Evolutionary conservation across 2,888 invertebrate genomes (phyloP).

Genomic region (Chalcis sispes): DNA sequence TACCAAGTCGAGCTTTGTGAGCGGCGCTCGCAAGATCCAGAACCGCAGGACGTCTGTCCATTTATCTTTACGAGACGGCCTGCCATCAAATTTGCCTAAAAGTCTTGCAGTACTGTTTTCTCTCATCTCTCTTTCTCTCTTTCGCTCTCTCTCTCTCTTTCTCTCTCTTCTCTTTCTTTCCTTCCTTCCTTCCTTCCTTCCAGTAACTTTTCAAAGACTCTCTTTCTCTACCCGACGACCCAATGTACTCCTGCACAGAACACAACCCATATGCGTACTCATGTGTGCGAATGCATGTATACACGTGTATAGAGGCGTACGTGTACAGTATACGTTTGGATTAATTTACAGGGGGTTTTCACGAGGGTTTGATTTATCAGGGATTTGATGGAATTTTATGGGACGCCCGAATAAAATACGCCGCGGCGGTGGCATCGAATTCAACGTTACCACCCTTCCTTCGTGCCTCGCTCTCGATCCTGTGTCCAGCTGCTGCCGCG

Average conservation of each 20-base stretch:
- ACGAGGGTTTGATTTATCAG: conserved; percentile 62
- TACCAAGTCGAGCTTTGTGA: background rate
- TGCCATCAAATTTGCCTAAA: conserved; percentile 63
- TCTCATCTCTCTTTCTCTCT: too few species aligned
- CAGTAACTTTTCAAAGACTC: conserved; percentile 63
- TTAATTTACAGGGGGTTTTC: conserved; percentile 65
- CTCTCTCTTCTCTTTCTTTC: conserved; percentile 3
- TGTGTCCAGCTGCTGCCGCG: background rate
- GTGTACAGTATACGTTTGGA: conserved; percentile 57
- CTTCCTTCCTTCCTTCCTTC: too few species aligned
- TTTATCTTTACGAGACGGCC: conserved; percentile 55
- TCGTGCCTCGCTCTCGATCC: background rate
- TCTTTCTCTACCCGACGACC: too few species aligned
- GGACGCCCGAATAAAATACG: conserved; percentile 32
- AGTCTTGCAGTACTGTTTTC: conserved; percentile 51
- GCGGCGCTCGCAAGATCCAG: conserved; percentile 25
- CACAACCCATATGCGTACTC: background rate
- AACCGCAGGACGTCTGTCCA: conserved; percentile 30
- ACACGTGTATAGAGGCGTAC: conserved; percentile 13
- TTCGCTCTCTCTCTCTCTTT: too few species aligned
- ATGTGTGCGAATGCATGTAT: conserved; percentile 46
- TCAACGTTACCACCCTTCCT: background rate
- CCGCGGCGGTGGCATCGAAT: background rate
- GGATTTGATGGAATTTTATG: conserved; percentile 65
- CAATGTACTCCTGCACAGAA: conserved; percentile 30